These are phyloP conservation scores for Trachurus trachurus DNA, from an alignment of 2,797 vertebrate species.

Conservation along the genomic window DNA sequence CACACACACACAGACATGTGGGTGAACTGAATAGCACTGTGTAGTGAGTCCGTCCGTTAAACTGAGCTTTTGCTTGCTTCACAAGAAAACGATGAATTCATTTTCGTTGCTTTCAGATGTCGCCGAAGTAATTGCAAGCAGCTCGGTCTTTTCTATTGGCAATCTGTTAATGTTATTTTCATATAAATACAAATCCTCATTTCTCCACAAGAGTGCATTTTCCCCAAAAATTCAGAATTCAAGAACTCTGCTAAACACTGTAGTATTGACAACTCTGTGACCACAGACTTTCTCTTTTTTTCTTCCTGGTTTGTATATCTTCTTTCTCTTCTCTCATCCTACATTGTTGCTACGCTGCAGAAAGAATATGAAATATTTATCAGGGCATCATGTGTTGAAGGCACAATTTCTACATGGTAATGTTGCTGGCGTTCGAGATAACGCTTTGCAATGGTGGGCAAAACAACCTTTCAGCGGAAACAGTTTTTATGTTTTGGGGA, in stretches of 20 bases:
- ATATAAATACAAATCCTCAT: conserved; percentile 65
- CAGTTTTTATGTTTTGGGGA: conserved; percentile 60
- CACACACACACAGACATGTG: conserved; percentile 38
- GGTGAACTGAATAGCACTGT: conserved; percentile 25
- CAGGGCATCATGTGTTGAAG: conserved; percentile 78
- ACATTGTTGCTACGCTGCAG: conserved; percentile 73
- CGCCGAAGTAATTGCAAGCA: conserved; percentile 62
- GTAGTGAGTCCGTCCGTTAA: conserved; percentile 44
- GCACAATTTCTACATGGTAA: conserved; percentile 77
- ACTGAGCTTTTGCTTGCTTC: conserved; percentile 61
- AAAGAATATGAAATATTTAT: conserved; percentile 87
- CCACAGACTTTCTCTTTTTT: conserved; percentile 59
- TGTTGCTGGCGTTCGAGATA: conserved; percentile 77
- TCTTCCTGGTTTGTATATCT: conserved; percentile 60
- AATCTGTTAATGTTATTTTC: conserved; percentile 74
- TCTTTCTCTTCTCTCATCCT: conserved; percentile 67
- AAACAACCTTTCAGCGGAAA: conserved; percentile 72
- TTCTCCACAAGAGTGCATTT: conserved; percentile 49
- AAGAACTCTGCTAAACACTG: conserved; percentile 62
- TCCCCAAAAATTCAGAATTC: conserved; percentile 57
- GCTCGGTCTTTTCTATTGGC: conserved; percentile 59
- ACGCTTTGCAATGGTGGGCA: conserved; percentile 68
- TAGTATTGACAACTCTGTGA: conserved; percentile 76
- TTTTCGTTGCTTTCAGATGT: conserved; percentile 66
- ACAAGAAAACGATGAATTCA: conserved; percentile 71